Conservation (phyloP, 1,140 invertebrate genomes). For the Yoshiicerus persimilis region DNA sequence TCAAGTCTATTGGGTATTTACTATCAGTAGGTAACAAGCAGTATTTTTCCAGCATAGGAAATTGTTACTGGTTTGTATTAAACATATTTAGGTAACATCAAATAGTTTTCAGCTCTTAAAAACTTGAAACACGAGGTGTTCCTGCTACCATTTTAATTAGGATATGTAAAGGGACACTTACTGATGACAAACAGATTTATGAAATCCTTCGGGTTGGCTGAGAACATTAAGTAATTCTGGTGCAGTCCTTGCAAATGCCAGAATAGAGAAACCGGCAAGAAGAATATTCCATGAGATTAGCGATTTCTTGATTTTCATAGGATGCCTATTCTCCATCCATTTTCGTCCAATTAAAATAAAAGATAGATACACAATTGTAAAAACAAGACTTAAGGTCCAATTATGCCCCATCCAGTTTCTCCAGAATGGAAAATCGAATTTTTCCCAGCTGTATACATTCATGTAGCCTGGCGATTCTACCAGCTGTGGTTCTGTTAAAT, state of each 20-base stretch:
- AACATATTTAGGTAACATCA: too few relatives aligned
- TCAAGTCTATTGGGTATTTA: too few relatives aligned
- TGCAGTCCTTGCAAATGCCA: conserved; percentile 81
- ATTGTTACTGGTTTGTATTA: too few relatives aligned
- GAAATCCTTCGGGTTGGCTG: conserved; percentile 69
- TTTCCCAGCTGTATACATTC: conserved; percentile 30
- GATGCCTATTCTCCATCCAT: conserved; percentile 85
- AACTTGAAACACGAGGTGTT: too few relatives aligned
- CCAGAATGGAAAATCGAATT: conserved; percentile 35
- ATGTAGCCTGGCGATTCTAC: conserved; percentile 16
- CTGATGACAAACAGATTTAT: conserved; percentile 80
- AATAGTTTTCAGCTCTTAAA: too few relatives aligned
- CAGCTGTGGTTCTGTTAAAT: background rate
- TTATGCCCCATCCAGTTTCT: conserved; percentile 92
- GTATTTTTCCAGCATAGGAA: too few relatives aligned
- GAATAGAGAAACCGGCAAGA: conserved; percentile 89
- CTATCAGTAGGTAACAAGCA: too few relatives aligned
- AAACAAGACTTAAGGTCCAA: conserved; percentile 91
- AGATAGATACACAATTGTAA: conserved; percentile 86
- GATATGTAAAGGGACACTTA: too few relatives aligned
- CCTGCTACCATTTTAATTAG: too few relatives aligned
- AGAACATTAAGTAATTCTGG: conserved; percentile 85
- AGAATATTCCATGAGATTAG: conserved; percentile 89
- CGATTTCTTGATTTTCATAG: conserved; percentile 80
- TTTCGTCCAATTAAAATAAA: conserved; percentile 89